Conservation (phyloP, 2,888 invertebrate genomes). For the Aleiodes alternator region DNA sequence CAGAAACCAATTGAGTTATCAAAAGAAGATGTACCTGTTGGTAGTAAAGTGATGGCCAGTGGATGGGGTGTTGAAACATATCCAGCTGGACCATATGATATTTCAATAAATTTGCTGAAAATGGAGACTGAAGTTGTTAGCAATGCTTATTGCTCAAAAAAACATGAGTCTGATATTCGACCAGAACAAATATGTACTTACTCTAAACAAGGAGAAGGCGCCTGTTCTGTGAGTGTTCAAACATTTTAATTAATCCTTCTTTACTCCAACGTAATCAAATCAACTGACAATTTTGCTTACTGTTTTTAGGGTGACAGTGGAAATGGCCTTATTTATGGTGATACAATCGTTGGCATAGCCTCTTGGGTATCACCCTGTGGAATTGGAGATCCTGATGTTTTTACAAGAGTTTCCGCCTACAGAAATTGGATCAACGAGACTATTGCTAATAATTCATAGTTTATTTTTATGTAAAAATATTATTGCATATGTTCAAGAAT, state of each 20-base stretch:
- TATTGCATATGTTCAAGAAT: no score
- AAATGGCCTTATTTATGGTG: not conserved
- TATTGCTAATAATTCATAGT: not conserved
- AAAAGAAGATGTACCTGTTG: not conserved
- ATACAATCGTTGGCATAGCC: conserved; percentile 18
- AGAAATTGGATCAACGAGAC: conserved; percentile 3
- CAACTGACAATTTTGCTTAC: not conserved
- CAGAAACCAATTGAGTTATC: conserved; percentile 17
- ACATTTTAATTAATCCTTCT: not conserved
- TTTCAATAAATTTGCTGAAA: not conserved
- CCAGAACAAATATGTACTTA: conserved; percentile 1
- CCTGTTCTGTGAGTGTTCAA: not conserved
- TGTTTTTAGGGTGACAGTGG: conserved; percentile 12
- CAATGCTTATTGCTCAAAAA: not conserved
- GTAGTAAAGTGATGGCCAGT: not conserved
- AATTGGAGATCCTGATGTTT: conserved; percentile 19
- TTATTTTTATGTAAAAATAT: not conserved
- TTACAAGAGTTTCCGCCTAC: not conserved
- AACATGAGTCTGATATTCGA: not conserved
- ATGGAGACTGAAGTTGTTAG: not conserved
- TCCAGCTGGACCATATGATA: not conserved
- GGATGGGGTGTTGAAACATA: conserved; percentile 19
- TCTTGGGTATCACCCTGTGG: conserved; percentile 13
- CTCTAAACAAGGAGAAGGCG: not conserved
- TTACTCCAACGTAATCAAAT: not conserved